Percentiles rank a stretch among this genome's conserved stretches.
Evolutionary conservation across 2,797 vertebrate genomes (phyloP).

Genomic region (Pseudomugil gertrudae): DNA sequence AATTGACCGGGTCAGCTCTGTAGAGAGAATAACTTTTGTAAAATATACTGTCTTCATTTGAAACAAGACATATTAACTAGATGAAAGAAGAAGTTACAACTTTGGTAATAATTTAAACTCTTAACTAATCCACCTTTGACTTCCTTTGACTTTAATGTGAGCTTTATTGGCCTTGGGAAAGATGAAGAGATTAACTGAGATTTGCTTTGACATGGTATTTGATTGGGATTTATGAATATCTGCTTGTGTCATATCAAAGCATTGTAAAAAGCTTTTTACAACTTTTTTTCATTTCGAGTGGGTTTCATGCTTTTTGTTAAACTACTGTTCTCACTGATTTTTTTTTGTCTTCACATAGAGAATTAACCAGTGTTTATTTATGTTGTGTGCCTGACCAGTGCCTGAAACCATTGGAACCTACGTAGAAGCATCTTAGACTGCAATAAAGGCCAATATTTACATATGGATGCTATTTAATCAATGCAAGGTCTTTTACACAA

Average conservation of each 20-base stretch:
- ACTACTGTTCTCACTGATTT: not conserved
- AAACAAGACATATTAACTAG: slow-evolving; percentile 13
- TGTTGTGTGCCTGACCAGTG: too few species aligned
- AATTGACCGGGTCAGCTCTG: slow-evolving; percentile 1
- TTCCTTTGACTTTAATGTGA: slow-evolving; percentile 41
- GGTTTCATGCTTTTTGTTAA: not conserved
- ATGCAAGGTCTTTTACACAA: not conserved
- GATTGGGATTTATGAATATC: not conserved
- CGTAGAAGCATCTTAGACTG: too few species aligned
- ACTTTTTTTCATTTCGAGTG: not conserved
- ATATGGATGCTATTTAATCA: too few species aligned
- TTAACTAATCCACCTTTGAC: slow-evolving; percentile 9
- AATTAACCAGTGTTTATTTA: not conserved
- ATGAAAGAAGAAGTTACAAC: slow-evolving; percentile 1
- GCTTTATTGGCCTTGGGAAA: slow-evolving; percentile 18
- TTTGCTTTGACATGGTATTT: not conserved
- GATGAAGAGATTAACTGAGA: slow-evolving; percentile 8
- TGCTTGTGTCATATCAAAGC: not conserved
- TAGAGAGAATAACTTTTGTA: not conserved
- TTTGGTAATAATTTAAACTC: slow-evolving; percentile 21
- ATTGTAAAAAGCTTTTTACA: too few species aligned
- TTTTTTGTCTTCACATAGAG: not conserved
- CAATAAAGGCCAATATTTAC: not conserved
- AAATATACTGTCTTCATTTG: slow-evolving; percentile 1
- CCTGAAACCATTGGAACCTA: too few species aligned